A percentile compares a stretch with the other conserved stretches of the same genome.
phyloP scores from a whole-genome alignment of 64 coral and sea anemone species.

The Porites lutea region DNA sequence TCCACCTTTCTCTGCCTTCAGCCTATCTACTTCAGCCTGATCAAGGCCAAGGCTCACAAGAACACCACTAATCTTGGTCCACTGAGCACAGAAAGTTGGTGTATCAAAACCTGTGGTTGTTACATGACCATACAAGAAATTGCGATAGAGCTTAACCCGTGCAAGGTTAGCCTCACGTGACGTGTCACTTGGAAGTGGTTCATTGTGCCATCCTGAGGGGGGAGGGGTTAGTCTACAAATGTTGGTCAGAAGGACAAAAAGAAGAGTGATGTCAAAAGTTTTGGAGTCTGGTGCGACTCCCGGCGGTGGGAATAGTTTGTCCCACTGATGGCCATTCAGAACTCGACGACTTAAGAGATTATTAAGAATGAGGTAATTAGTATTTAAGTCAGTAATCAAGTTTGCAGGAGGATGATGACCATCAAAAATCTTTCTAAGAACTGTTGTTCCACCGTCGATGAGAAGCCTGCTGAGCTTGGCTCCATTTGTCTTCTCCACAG shows the following conservation, averaged over 20 bases:
- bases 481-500: not conserved
- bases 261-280: not conserved
- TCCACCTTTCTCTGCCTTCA: too few relatives aligned
- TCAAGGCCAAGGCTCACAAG: conserved; percentile 20
- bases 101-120: not conserved
- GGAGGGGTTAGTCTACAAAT: not conserved
- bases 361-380: not conserved
- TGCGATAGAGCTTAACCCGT: too few relatives aligned
- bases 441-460: too few relatives aligned
- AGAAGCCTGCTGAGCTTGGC: too few relatives aligned
- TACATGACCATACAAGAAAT: not conserved
- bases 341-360: not conserved
- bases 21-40: too few relatives aligned
- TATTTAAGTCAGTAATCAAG: not conserved
- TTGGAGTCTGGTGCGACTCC: not conserved
- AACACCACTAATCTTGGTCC: conserved; percentile 12
- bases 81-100: not conserved
- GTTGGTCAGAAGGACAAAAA: not conserved
- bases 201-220: too few relatives aligned
- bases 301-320: not conserved
- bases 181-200: too few relatives aligned
- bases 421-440: too few relatives aligned
- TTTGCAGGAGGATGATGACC: too few relatives aligned
- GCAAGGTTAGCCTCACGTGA: too few relatives aligned
- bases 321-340: too few relatives aligned